Conservation (phyloP, 1,140 invertebrate genomes). For the Oncopodura yosiiana region DNA sequence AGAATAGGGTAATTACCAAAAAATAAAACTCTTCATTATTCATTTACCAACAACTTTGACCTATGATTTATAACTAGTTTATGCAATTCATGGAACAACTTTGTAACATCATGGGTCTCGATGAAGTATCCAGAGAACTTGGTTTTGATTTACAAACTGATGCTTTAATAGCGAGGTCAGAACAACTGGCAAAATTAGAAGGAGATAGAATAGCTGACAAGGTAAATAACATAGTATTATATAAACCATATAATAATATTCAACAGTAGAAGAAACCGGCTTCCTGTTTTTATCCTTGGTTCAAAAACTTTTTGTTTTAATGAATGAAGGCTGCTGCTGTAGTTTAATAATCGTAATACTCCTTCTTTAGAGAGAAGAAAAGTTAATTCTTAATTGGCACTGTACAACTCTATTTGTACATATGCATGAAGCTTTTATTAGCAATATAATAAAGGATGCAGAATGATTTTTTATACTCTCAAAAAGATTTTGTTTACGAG, state of each 20-base stretch:
- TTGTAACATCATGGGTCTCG: slow-evolving; percentile 59
- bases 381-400: too few relatives aligned
- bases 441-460: too few relatives aligned
- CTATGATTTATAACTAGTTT: slow-evolving; percentile 45
- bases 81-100: slow-evolving; percentile 61
- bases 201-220: slow-evolving; percentile 66
- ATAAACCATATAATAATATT: too few relatives aligned
- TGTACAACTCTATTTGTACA: background rate
- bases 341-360: too few relatives aligned
- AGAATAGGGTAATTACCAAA: slow-evolving; percentile 38
- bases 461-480: background rate
- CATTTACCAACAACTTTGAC: background rate
- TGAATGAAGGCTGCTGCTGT: too few relatives aligned
- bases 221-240: slow-evolving; percentile 45
- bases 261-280: too few relatives aligned
- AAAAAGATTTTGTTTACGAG: background rate
- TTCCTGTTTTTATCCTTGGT: too few relatives aligned
- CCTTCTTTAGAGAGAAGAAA: too few relatives aligned
- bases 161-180: slow-evolving; percentile 60
- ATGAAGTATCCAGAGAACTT: slow-evolving; percentile 63
- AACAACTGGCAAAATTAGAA: slow-evolving; percentile 63
- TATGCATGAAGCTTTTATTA: background rate
- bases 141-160: slow-evolving; percentile 69
- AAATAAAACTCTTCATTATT: too few relatives aligned
- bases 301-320: too few relatives aligned